Percentiles rank a stretch among this genome's conserved stretches.
Evolutionary conservation across 2,888 invertebrate genomes (phyloP).

Genomic region (Eilema caniola): DNA sequence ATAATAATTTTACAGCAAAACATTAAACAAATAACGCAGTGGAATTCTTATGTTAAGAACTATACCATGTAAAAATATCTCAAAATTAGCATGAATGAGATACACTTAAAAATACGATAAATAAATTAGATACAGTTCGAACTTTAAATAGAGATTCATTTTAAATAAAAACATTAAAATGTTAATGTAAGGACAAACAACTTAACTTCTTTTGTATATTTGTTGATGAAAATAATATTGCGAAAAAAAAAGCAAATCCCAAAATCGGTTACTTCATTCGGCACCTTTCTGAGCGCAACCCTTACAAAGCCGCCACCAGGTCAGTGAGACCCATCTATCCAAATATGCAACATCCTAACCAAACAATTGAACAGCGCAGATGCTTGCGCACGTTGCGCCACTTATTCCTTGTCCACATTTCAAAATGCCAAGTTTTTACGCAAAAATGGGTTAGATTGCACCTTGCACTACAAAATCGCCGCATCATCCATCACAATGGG

Average conservation of each 20-base stretch:
- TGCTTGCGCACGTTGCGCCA: slow-evolving; percentile 78
- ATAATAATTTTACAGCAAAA: too few species aligned
- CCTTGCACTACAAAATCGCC: slow-evolving; percentile 76
- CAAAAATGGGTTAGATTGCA: slow-evolving; percentile 83
- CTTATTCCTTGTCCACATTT: slow-evolving; percentile 70
- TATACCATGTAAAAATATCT: neutral
- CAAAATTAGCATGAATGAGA: neutral
- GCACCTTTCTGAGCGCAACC: slow-evolving; percentile 72
- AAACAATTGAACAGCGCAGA: slow-evolving; percentile 78
- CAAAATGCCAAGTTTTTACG: slow-evolving; percentile 71
- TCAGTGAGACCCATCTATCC: slow-evolving; percentile 61
- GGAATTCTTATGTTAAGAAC: neutral
- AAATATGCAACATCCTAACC: slow-evolving; percentile 75
- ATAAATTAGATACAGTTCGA: neutral
- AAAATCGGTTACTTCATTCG: slow-evolving; percentile 55
- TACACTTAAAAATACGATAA: neutral
- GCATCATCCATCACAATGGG: slow-evolving; percentile 74
- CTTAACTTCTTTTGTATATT: neutral
- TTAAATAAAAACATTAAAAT: neutral
- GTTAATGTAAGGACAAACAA: slow-evolving; percentile 1
- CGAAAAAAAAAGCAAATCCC: slow-evolving; percentile 46
- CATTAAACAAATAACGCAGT: neutral
- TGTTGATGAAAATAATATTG: slow-evolving; percentile 20
- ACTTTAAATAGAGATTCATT: neutral
- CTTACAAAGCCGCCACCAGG: slow-evolving; percentile 65